Conservation (phyloP, 2,888 invertebrate genomes). For the Archips xylosteana region DNA sequence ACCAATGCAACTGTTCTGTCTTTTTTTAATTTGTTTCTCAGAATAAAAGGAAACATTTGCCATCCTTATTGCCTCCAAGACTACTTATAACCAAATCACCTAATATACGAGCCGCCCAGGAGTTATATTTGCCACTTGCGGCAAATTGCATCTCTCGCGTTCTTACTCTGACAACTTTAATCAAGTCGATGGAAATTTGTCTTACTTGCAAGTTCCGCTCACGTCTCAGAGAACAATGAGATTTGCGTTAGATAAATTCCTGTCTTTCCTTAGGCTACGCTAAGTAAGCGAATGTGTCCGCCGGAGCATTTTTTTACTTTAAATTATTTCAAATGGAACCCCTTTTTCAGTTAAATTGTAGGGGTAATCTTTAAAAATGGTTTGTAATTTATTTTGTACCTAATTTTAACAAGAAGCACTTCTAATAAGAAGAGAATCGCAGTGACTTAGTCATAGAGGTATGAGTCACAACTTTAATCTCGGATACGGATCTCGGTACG, state of each 20-base stretch:
- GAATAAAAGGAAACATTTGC: not conserved
- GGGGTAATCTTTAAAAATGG: constrained; percentile 11
- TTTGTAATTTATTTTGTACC: constrained; percentile 9
- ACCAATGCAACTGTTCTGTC: not conserved
- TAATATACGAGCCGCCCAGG: constrained; percentile 20
- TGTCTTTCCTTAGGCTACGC: constrained; percentile 53
- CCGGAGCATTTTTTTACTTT: constrained; percentile 25
- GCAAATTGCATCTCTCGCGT: constrained; percentile 72
- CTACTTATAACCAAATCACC: constrained; percentile 11
- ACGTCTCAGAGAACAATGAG: constrained; percentile 76
- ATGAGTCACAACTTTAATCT: not conserved
- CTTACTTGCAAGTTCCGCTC: constrained; percentile 75
- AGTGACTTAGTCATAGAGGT: not conserved
- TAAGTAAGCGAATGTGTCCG: constrained; percentile 55
- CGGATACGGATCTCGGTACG: no score
- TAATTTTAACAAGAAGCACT: not conserved
- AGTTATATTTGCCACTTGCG: constrained; percentile 47
- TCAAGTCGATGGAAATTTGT: constrained; percentile 80
- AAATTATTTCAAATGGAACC: constrained; percentile 24
- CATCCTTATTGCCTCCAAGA: constrained; percentile 1
- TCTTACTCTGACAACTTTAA: constrained; percentile 76
- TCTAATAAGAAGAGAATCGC: not conserved
- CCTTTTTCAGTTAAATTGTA: constrained; percentile 16
- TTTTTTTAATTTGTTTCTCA: not conserved
- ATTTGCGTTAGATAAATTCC: constrained; percentile 75